These are phyloP conservation scores for Dufourea novaeangliae DNA, from an alignment of 1,140 invertebrate species.

Conservation along the genomic window DNA sequence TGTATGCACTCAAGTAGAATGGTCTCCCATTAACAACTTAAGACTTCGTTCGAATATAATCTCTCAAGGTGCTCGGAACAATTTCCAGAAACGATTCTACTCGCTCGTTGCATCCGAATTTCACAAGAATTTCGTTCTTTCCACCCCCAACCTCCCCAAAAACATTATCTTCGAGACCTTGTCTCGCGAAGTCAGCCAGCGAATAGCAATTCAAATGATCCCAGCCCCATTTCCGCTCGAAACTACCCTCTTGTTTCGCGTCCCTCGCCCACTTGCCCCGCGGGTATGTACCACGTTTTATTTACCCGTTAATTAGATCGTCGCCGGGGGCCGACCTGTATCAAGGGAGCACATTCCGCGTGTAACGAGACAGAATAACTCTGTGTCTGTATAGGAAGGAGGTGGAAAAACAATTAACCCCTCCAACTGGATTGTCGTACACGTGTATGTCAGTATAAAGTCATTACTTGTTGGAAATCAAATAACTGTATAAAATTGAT, in stretches of 20 bases:
- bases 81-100: not conserved
- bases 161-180: not conserved
- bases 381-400: not conserved
- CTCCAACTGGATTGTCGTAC: too few relatives aligned
- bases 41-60: not conserved
- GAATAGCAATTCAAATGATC: conserved; percentile 22
- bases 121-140: not conserved
- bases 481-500: too few relatives aligned
- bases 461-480: too few relatives aligned
- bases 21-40: too few relatives aligned
- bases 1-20: too few relatives aligned
- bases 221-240: conserved; percentile 13
- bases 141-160: too few relatives aligned
- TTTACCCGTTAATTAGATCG: conserved; percentile 46
- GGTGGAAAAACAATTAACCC: too few relatives aligned
- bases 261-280: not conserved
- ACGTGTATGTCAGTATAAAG: too few relatives aligned
- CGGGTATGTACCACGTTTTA: conserved; percentile 14
- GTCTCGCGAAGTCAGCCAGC: conserved; percentile 9
- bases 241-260: conserved; percentile 47
- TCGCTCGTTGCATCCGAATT: not conserved
- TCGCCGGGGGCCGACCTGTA: not conserved
- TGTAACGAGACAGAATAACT: conserved; percentile 36
- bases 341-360: conserved; percentile 15
- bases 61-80: not conserved